Evolutionary conservation across 2,888 invertebrate species (phyloP).

Genomic region (Oeneis ivallda): DNA sequence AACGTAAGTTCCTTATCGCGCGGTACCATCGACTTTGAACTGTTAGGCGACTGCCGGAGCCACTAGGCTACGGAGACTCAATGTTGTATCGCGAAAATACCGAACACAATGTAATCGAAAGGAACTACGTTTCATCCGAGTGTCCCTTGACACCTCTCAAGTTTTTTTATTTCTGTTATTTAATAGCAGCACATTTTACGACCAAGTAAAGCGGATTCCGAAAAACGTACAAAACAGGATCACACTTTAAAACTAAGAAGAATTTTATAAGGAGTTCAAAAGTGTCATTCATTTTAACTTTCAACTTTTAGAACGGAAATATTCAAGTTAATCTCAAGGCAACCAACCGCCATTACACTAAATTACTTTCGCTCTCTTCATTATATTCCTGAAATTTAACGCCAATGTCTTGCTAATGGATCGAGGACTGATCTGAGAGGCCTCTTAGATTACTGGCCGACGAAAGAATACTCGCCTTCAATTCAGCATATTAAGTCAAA

Average conservation of each 20-base stretch:
- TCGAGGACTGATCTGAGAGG: slow-evolving; percentile 28
- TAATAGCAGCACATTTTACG: too few relatives aligned
- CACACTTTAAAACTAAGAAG: not conserved
- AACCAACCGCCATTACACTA: slow-evolving; percentile 29
- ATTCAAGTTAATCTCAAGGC: slow-evolving; percentile 24
- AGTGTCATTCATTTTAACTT: slow-evolving; percentile 10
- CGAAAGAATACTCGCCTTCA: not conserved
- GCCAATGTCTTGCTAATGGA: slow-evolving; percentile 37
- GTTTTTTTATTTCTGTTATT: too few relatives aligned
- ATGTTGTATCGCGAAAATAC: too few relatives aligned
- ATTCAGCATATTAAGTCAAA: too few relatives aligned
- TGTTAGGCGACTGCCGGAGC: too few relatives aligned
- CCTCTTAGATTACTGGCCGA: slow-evolving; percentile 29
- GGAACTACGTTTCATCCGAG: too few relatives aligned
- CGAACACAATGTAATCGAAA: too few relatives aligned
- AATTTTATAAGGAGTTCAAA: slow-evolving; percentile 7
- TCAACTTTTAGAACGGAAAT: slow-evolving; percentile 16
- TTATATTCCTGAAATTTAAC: slow-evolving; percentile 33
- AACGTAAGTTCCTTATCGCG: too few relatives aligned
- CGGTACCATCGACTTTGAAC: too few relatives aligned
- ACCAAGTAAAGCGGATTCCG: not conserved
- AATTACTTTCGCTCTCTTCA: slow-evolving; percentile 35
- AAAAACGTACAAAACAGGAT: not conserved
- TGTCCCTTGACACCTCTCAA: too few relatives aligned
- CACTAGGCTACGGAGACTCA: too few relatives aligned